Conservation (phyloP, 92 coral and sea anemone genomes). For the Umimayanthus kanabou region DNA sequence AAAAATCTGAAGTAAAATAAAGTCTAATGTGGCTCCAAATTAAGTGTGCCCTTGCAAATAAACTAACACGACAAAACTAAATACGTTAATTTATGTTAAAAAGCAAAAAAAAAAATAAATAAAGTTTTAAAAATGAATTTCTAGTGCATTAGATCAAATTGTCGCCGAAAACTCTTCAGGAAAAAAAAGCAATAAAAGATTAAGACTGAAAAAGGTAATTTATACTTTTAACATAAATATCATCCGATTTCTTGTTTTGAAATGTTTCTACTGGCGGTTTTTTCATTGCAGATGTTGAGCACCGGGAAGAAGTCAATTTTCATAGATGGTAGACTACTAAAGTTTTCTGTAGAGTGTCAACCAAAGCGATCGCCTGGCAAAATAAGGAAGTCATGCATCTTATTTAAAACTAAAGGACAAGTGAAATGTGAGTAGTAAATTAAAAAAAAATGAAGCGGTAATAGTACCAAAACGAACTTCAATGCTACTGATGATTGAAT, state of each 20-base stretch:
- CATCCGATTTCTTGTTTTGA: background rate
- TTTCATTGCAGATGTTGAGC: background rate
- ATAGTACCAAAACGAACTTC: background rate
- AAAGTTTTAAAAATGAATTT: too few relatives aligned
- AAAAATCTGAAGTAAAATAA: too few relatives aligned
- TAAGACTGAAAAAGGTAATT: too few relatives aligned
- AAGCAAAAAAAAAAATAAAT: too few relatives aligned
- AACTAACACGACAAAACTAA: too few relatives aligned
- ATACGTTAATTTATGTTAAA: too few relatives aligned
- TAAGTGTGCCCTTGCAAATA: too few relatives aligned
- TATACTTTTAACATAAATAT: background rate
- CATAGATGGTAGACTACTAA: slow-evolving; percentile 11
- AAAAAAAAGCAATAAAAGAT: too few relatives aligned
- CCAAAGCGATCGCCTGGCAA: background rate
- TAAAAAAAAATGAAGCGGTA: background rate
- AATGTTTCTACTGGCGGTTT: background rate
- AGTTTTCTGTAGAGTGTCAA: slow-evolving; percentile 18
- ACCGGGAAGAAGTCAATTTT: background rate
- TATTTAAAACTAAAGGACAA: slow-evolving; percentile 32
- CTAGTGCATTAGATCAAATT: too few relatives aligned
- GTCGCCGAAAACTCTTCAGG: too few relatives aligned
- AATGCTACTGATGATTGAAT: background rate
- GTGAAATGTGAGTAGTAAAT: slow-evolving; percentile 3
- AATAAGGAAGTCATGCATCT: slow-evolving; percentile 5
- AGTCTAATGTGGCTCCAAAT: too few relatives aligned